Conservation (phyloP, 2,888 invertebrate species). For the Apodemia mormo region DNA sequence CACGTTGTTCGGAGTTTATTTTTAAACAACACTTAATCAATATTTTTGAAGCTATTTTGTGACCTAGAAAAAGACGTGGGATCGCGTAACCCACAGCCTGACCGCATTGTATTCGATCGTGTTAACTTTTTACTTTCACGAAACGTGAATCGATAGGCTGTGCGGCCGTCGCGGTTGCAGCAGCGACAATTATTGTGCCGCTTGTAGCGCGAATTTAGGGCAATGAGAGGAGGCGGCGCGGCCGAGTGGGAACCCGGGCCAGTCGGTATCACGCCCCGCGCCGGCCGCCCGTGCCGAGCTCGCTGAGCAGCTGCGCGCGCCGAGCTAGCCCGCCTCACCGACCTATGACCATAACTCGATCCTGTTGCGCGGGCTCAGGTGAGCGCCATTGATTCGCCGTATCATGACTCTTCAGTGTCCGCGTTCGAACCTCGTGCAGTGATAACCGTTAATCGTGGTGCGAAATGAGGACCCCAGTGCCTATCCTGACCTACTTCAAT, state of each 20-base stretch:
- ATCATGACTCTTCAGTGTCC: constrained; percentile 31
- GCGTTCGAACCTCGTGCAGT: constrained; percentile 35
- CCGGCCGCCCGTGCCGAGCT: constrained; percentile 55
- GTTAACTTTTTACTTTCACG: constrained; percentile 76
- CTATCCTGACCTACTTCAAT: constrained; percentile 45
- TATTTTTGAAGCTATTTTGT: constrained; percentile 61
- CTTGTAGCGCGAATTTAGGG: constrained; percentile 73
- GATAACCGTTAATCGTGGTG: constrained; percentile 35
- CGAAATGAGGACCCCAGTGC: constrained; percentile 40
- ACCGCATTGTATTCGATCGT: constrained; percentile 74
- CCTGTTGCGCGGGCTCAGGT: constrained; percentile 53
- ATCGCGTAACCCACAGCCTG: constrained; percentile 63
- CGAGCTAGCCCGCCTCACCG: constrained; percentile 19
- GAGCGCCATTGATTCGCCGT: constrained; percentile 34
- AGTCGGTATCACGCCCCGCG: constrained; percentile 64
- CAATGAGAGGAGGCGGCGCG: constrained; percentile 59
- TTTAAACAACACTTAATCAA: constrained; percentile 47
- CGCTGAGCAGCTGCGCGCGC: constrained; percentile 34
- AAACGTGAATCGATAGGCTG: constrained; percentile 71
- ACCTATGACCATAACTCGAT: constrained; percentile 29
- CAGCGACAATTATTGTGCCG: constrained; percentile 72
- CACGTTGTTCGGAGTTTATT: constrained; percentile 34
- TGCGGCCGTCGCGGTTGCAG: constrained; percentile 70
- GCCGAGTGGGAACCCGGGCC: constrained; percentile 47
- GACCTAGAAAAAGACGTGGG: constrained; percentile 62